Base-by-base conservation (phyloP, 1,140 invertebrate species). In the Notospermus geniculatus region DNA sequence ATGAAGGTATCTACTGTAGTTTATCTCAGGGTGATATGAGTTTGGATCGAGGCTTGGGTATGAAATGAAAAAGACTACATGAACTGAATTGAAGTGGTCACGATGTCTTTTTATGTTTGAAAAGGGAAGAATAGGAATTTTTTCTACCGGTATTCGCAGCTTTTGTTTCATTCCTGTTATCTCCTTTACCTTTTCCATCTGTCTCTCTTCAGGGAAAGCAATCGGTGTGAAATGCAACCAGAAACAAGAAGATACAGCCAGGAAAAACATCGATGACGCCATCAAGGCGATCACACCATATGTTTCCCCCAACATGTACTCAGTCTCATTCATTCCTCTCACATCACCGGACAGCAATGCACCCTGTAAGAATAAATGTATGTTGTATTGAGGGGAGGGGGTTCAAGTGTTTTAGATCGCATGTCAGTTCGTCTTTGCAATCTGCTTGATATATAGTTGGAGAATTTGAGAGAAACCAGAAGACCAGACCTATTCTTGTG, bases 281-380 rank as follows among this genome's bases (percentile, higher is more conserved):
- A 59, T 72, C 13, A 72, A 69, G 53, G 54, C 36, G 13, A 69
- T 72, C 17, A 53, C 59, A 23, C 71, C 71, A n/a, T n/a, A 53
- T 9, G 55, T 72, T 27, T 71, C 69, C 36, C 65, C 71, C 0
- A 25, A 67, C 1, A 57, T 46, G 25, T 72, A 72, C 45, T n/a
- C 29, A 27, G 64, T 72, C 15, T 32, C 63, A 9, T 71, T 72
- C 54, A 28, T 65, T 13, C 71, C 69, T 36, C 63, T 72, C 2
- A 59, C 57, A 28, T 11, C 43, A 11, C 27, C 43, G 17, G n/a
- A 36, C 1, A 1, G 17, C 23, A 32, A 41, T 13, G 19, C 56
- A 9, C 5, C 28, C 22, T 27, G 56, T 57, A 43, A 57, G 56
- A 45, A 17, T 17, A 27, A n/a, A 7, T 5, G n/a, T 19, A n/a